A percentile compares a stretch with the other conserved stretches of the same genome.
phyloP scores from a whole-genome alignment of 2,888 invertebrate genomes.

The Cryptophagus acutangulus region DNA sequence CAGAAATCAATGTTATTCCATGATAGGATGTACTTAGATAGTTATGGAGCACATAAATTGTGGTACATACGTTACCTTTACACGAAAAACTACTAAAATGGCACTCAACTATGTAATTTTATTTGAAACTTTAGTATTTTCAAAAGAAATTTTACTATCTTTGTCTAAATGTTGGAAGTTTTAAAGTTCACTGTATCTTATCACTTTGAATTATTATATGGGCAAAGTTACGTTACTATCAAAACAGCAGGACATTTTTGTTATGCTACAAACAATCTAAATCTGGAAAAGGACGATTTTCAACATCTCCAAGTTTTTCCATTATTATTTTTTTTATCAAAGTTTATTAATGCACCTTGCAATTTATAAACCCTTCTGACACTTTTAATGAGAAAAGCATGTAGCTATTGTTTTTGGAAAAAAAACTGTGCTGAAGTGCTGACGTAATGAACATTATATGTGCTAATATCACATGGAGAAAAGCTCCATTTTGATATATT shows the following conservation, averaged over 20 bases:
- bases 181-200: too few species aligned
- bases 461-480: too few species aligned
- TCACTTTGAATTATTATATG: too few species aligned
- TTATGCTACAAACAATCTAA: too few species aligned
- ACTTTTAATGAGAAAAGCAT: conserved; percentile 30
- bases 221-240: too few species aligned
- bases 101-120: conserved; percentile 3
- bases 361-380: conserved; percentile 28
- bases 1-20: too few species aligned
- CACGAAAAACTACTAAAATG: not conserved
- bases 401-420: conserved; percentile 27
- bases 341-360: not conserved
- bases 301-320: too few species aligned
- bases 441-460: conserved; percentile 15
- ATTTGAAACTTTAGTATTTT: not conserved
- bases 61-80: not conserved
- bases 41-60: conserved; percentile 1
- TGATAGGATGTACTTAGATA: too few species aligned
- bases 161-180: conserved; percentile 1
- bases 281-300: too few species aligned
- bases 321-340: too few species aligned
- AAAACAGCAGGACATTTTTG: too few species aligned
- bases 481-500: conserved; percentile 27
- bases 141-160: not conserved
- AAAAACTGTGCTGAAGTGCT: conserved; percentile 24